Evolutionary conservation across 2,888 invertebrate species (phyloP).

Genomic region (Drosophila lacicola): DNA sequence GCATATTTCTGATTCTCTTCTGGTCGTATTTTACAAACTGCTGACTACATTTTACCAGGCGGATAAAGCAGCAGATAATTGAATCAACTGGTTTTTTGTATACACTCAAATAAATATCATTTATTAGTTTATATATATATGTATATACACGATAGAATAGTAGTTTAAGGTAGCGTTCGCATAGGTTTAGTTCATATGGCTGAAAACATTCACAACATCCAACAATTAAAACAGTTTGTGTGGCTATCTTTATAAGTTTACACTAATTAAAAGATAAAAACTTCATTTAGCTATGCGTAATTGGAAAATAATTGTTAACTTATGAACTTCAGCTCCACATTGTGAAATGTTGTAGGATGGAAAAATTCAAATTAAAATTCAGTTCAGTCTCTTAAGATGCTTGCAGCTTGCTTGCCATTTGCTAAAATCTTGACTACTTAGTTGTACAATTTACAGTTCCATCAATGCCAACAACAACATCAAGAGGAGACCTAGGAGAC

Average conservation of each 20-base stretch:
- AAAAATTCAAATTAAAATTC: constrained; percentile 59
- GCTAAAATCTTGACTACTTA: constrained; percentile 60
- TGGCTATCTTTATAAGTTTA: constrained; percentile 8
- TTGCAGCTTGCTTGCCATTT: constrained; percentile 56
- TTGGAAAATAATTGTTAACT: constrained; percentile 26
- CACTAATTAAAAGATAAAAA: neutral
- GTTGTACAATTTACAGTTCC: constrained; percentile 39
- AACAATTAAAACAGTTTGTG: constrained; percentile 58
- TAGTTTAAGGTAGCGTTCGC: constrained; percentile 22
- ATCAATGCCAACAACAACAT: constrained; percentile 34
- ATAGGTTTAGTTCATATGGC: constrained; percentile 6
- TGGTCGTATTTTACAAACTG: neutral
- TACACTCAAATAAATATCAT: constrained; percentile 73
- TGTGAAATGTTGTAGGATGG: constrained; percentile 13
- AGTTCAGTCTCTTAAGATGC: constrained; percentile 79
- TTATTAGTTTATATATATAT: constrained; percentile 58
- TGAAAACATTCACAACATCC: constrained; percentile 54
- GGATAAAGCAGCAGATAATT: neutral
- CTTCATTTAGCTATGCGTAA: constrained; percentile 23
- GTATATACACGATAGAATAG: constrained; percentile 24
- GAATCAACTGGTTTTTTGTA: constrained; percentile 8
- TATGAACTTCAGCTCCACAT: constrained; percentile 27
- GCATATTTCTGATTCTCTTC: too few relatives aligned
- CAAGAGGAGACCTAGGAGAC: constrained; percentile 31
- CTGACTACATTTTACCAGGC: neutral